Conservation (phyloP, 1,140 invertebrate genomes). For the Lysiphlebus fabarum region DNA sequence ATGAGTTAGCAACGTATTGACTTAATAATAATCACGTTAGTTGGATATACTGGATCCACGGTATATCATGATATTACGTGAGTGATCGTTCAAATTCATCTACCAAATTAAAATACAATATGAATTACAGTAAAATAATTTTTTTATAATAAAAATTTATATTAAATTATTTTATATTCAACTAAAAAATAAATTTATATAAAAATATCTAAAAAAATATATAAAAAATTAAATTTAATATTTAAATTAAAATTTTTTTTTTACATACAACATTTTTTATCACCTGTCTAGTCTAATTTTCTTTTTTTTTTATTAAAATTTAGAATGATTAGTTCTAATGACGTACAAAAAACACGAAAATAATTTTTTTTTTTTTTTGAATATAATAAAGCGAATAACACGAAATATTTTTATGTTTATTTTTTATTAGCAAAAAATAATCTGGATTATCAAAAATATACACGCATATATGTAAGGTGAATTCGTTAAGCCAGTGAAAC, state of each 20-base stretch:
- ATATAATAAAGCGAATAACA: neutral
- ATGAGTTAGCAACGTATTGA: slow-evolving; percentile 57
- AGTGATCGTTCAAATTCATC: slow-evolving; percentile 36
- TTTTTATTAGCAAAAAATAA: no score
- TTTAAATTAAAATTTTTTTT: no score
- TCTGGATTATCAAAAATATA: neutral
- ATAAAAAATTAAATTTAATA: no score
- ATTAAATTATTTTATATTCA: no score
- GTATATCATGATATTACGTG: slow-evolving; percentile 43
- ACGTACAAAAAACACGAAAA: no score
- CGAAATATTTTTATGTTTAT: no score
- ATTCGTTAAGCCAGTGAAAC: neutral
- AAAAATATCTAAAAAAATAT: no score
- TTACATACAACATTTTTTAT: no score
- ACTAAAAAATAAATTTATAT: no score
- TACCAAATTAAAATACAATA: slow-evolving; percentile 29
- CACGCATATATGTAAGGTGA: neutral
- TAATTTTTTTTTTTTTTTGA: neutral
- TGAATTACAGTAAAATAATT: neutral
- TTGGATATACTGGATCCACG: slow-evolving; percentile 24
- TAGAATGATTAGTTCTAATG: no score
- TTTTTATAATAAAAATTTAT: neutral
- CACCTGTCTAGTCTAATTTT: no score
- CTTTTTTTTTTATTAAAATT: no score
- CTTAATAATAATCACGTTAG: slow-evolving; percentile 57